Percentiles rank a stretch among this genome's conserved stretches.
phyloP scores from a whole-genome alignment of 2,113 vertebrate species.

The Meriones unguiculatus region DNA sequence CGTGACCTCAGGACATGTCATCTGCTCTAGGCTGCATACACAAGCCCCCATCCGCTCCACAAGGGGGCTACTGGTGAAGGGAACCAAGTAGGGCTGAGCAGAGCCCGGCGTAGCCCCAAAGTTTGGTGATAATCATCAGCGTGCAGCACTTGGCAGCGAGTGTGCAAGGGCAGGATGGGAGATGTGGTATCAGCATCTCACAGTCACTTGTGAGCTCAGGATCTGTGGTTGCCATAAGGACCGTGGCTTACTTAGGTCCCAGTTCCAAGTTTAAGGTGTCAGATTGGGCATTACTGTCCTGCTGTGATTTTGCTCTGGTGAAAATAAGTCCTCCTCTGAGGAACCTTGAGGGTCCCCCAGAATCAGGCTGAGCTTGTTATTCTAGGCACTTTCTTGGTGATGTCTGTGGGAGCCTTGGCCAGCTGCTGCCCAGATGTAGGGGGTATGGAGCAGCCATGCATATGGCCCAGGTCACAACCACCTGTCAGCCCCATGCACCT shows the following conservation, averaged over 20 bases:
- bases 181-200: too few species aligned
- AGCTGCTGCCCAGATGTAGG: background rate
- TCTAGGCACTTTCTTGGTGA: background rate
- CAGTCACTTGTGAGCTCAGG: background rate
- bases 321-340: background rate
- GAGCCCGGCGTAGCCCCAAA: background rate
- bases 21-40: background rate
- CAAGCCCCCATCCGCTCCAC: background rate
- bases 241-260: background rate
- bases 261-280: background rate
- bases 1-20: background rate
- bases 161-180: too few species aligned
- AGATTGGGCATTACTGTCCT: background rate
- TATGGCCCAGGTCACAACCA: background rate
- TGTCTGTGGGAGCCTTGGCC: background rate
- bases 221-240: background rate
- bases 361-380: background rate
- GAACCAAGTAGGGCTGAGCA: background rate
- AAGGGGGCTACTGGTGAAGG: background rate
- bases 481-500: background rate
- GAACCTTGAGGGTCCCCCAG: background rate
- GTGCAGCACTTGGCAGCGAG: rapidly evolving
- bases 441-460: background rate
- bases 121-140: background rate
- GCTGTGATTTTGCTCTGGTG: background rate